Base-by-base conservation (phyloP, 2,113 vertebrate species). In the Lutjanus erythropterus region DNA sequence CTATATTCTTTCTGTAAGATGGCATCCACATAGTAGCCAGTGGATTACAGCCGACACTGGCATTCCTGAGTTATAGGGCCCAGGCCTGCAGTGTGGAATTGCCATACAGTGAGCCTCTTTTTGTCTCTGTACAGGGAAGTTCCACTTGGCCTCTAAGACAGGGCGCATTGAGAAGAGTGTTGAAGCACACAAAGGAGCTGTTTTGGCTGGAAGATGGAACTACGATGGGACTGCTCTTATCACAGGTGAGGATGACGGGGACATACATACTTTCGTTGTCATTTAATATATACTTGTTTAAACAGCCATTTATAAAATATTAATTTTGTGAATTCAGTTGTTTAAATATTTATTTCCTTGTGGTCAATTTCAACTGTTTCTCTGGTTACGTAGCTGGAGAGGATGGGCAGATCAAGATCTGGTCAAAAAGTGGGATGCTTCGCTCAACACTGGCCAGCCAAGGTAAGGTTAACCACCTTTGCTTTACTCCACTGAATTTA, bases 361-460 rank as follows among this genome's bases (percentile, higher is more conserved):
- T 31, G 0, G 4, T 41, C 2, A 9, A 3, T 41, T 73, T 61
- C 3, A 37, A 42, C 37, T 83, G 0, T 59, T 68, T 79, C 18
- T 87, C 79, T 90, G 74, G 52, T 88, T 39, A 67, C 83, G 27
- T 87, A 99, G 98, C 92, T 94, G 98, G 98, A 89, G 98, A 99
- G 93, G 98, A 99, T 88, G 98, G 98, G 15, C 97, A 97, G 93
- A 96, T 99, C 81, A 99, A 99, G 95, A 98, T 99, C 89, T 99
- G 98, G 98, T 99, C 98, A 53, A 99, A 97, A 92, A 98, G 93
- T 90, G 98, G 98, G 50, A 99, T 99, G 98, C 94, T 99, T 78
- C 96, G 98, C 85, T 98, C 98, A 42, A 99, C 97, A 39, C 90
- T 99, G 71, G 96, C 95, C 81, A 98, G 96, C 80, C 97, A 98